Conservation (phyloP, 2,888 invertebrate genomes). For the Petrolisthes cinctipes region DNA sequence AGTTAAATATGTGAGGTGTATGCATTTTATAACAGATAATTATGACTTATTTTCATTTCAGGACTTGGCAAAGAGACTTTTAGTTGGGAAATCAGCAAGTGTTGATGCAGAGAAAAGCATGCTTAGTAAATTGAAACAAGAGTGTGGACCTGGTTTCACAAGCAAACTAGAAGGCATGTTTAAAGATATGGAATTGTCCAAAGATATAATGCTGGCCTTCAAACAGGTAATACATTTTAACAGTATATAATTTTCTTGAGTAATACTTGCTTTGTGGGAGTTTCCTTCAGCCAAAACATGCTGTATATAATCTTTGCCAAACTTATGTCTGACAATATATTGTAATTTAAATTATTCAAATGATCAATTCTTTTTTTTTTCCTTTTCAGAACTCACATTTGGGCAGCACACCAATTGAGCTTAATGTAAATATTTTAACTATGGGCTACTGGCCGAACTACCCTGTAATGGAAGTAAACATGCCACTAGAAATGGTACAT, state of each 20-base stretch:
- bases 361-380: constrained; percentile 67
- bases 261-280: background rate
- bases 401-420: constrained; percentile 76
- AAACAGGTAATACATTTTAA: constrained; percentile 78
- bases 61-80: constrained; percentile 94
- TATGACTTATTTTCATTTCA: constrained; percentile 66
- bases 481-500: constrained; percentile 90
- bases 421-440: constrained; percentile 95
- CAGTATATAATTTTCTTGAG: background rate
- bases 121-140: constrained; percentile 99
- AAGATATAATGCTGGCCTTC: constrained; percentile 95
- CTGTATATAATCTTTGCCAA: too few relatives aligned
- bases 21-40: too few relatives aligned
- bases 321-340: too few relatives aligned
- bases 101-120: constrained; percentile 99
- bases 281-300: too few relatives aligned
- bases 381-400: constrained; percentile 73
- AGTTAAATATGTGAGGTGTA: too few relatives aligned
- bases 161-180: constrained; percentile 99
- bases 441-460: constrained; percentile 99
- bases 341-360: too few relatives aligned
- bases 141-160: constrained; percentile 98
- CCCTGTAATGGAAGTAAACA: constrained; percentile 88
- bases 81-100: constrained; percentile 98
- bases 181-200: constrained; percentile 99